phyloP scores from a whole-genome alignment of 2,888 invertebrate species.

The Brachyptera putata region DNA sequence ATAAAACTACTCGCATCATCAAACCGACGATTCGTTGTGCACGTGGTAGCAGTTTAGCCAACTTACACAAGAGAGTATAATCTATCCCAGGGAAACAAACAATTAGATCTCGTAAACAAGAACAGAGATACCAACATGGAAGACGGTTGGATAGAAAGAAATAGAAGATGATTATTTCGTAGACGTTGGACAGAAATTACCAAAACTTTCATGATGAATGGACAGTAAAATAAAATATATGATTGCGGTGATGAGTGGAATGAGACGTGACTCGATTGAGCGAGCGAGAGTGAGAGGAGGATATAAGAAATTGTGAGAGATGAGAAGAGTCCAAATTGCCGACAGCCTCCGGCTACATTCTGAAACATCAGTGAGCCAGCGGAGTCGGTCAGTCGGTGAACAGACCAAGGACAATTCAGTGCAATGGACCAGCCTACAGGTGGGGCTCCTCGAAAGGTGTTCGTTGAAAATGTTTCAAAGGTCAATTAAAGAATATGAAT shows the following conservation, averaged over 20 bases:
- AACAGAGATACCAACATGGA: not conserved
- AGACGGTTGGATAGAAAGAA: not conserved
- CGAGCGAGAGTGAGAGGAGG: conserved; percentile 1
- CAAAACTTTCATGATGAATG: conserved; percentile 14
- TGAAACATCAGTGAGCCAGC: conserved; percentile 1
- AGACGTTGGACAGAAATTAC: conserved; percentile 4
- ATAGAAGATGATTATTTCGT: not conserved
- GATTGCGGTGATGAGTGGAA: conserved; percentile 16
- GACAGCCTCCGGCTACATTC: conserved; percentile 5
- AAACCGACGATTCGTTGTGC: conserved; percentile 5
- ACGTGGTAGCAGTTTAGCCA: conserved; percentile 1
- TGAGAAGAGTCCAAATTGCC: not conserved
- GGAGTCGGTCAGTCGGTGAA: conserved; percentile 26
- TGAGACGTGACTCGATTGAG: conserved; percentile 17
- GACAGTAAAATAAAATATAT: conserved; percentile 20
- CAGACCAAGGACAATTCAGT: conserved; percentile 22
- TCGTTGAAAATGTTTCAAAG: no score
- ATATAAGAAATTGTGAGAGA: not conserved
- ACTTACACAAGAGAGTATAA: not conserved
- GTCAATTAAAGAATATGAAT: no score
- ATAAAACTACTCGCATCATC: conserved; percentile 18
- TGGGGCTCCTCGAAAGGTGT: no score
- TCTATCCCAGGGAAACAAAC: conserved; percentile 7
- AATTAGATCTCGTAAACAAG: conserved; percentile 13
- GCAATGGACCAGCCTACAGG: not conserved